Evolutionary conservation across 2,797 vertebrate genomes (phyloP), one percentile per base, ranked within the genome.

Genomic region (Pogonophryne albipinna): DNA sequence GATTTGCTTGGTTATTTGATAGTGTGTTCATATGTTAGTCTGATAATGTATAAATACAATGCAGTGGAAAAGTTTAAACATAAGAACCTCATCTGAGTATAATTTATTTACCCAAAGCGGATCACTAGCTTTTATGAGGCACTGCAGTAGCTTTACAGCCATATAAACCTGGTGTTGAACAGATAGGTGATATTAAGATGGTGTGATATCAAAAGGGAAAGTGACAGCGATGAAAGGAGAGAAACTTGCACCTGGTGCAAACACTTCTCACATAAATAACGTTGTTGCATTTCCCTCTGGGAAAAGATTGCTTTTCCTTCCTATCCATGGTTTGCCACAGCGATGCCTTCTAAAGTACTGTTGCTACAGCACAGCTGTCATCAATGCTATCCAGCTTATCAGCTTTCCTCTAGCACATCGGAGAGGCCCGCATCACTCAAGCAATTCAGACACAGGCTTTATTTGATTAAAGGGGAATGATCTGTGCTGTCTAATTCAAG

Each of bases 161-260:
- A 51, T 53, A 79, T 64, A 47, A 71, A 91, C 82, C 59, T 64
- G 60, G 51, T 66, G 66, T 73, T 80, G 13, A 66, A 67, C 65
- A 69, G 50, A 79, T 86, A 86, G 84, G 81, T 90, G 80, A 92
- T 79, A 76, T 85, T 74, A 68, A 85, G 72, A 42, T 56, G 82
- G 80, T 83, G 85, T 79, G 66, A 86, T 79, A 78, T 87, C 76
- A 75, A 73, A 60, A 74, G 81, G 74, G 79, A 79, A 78, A 85
- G 55, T 63, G 83, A 74, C 78, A 73, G 70, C 15, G 10, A 70
- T 47, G 56, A 72, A 79, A 89, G 83, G 85, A 46, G 75, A 80
- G 87, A 91, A 85, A 84, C 75, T 63, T 79, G 78, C 85, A 88
- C 80, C 82, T 85, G 82, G 42, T 80, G 31, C 63, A 67, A 81